Percentiles rank a stretch among this genome's conserved stretches.
These are phyloP conservation scores for Sinodicranocentrus sp. DNA, from an alignment of 2,888 invertebrate species.

Conservation along the genomic window DNA sequence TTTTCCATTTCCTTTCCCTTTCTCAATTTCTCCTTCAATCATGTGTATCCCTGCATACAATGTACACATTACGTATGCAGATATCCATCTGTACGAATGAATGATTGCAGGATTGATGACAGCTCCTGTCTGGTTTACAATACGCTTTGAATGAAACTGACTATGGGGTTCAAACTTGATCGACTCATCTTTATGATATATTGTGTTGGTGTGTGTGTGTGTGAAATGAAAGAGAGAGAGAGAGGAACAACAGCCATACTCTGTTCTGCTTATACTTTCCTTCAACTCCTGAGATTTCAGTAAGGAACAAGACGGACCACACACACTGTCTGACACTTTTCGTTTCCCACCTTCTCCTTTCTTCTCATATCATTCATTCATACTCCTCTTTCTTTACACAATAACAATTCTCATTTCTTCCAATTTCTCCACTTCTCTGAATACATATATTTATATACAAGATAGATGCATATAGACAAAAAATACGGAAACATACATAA, in stretches of 20 bases:
- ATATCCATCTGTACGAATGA: constrained; percentile 9
- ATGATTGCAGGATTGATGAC: constrained; percentile 30
- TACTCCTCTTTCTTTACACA: not conserved
- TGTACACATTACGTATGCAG: too few relatives aligned
- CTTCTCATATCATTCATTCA: constrained; percentile 27
- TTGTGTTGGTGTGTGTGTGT: not conserved
- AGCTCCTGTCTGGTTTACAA: constrained; percentile 38
- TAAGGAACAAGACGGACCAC: not conserved
- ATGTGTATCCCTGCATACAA: not conserved
- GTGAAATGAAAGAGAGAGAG: too few relatives aligned
- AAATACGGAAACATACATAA: not conserved
- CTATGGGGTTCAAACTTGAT: constrained; percentile 11
- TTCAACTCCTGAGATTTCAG: not conserved
- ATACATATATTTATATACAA: not conserved
- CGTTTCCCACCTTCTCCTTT: constrained; percentile 35
- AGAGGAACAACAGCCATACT: too few relatives aligned
- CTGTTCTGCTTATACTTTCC: too few relatives aligned
- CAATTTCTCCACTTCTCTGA: not conserved
- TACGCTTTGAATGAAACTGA: not conserved
- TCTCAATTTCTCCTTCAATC: not conserved
- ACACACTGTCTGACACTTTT: constrained; percentile 1
- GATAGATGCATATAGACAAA: not conserved
- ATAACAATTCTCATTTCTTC: constrained; percentile 12
- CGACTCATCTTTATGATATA: constrained; percentile 17
- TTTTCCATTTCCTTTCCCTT: too few relatives aligned